Conservation (phyloP, 2,888 invertebrate genomes). For the Orthosia gothica region DNA sequence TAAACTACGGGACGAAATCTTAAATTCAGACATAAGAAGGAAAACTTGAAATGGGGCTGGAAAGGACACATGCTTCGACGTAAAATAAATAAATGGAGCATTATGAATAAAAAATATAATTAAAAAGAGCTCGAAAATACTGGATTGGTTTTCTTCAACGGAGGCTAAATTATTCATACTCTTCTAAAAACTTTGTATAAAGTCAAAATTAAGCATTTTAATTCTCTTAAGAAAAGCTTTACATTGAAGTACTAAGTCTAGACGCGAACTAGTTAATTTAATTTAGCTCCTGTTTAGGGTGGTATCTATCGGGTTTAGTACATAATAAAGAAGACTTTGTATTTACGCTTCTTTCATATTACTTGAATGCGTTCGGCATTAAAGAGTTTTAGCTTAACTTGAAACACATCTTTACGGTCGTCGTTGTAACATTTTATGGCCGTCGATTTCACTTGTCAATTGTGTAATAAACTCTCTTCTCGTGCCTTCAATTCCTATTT, state of each 20-base stretch:
- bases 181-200: constrained; percentile 25
- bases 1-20: no score
- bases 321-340: constrained; percentile 59
- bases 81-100: no score
- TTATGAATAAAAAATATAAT: constrained; percentile 34
- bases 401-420: constrained; percentile 59
- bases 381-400: constrained; percentile 54
- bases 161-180: constrained; percentile 33
- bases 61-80: no score
- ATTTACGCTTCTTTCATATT: constrained; percentile 36
- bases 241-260: constrained; percentile 8
- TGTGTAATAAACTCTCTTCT: constrained; percentile 79
- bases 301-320: constrained; percentile 45
- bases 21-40: no score
- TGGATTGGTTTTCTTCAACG: constrained; percentile 3
- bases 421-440: constrained; percentile 74
- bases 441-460: constrained; percentile 81
- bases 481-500: constrained; percentile 74
- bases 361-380: constrained; percentile 40
- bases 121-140: constrained; percentile 29
- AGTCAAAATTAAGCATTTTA: constrained; percentile 26
- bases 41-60: no score
- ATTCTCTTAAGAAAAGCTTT: constrained; percentile 22
- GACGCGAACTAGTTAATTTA: constrained; percentile 28
- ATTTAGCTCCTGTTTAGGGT: constrained; percentile 25